Percentiles rank a stretch among this genome's conserved stretches.
phyloP scores from a whole-genome alignment of 1,140 invertebrate species.

The Drosophila insularis region DNA sequence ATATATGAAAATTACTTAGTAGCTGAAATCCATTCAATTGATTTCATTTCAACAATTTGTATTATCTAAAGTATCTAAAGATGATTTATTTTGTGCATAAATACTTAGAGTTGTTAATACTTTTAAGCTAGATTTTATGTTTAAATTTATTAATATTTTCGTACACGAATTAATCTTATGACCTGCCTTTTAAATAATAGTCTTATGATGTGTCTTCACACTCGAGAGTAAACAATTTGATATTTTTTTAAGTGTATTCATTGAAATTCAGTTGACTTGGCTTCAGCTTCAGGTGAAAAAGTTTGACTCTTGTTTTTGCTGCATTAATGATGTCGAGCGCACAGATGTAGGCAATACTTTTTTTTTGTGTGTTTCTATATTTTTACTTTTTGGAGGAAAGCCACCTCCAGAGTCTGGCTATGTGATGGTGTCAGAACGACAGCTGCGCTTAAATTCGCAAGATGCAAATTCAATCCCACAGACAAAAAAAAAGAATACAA shows the following conservation, averaged over 20 bases:
- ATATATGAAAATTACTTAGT: no score
- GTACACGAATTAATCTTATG: no score
- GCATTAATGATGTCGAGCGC: constrained; percentile 67
- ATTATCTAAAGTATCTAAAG: no score
- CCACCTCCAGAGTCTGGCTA: no score
- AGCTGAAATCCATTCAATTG: no score
- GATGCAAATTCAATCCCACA: constrained; percentile 36
- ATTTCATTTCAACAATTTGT: no score
- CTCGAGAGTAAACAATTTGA: neutral
- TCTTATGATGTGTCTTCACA: no score
- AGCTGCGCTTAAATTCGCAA: constrained; percentile 20
- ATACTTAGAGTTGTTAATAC: no score
- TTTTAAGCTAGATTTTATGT: no score
- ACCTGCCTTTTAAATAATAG: no score
- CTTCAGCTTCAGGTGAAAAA: constrained; percentile 23
- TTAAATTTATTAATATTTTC: no score
- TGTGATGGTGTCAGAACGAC: neutral
- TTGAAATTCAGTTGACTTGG: constrained; percentile 14
- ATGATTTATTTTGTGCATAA: no score
- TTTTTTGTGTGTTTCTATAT: constrained; percentile 33
- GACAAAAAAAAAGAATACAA: neutral
- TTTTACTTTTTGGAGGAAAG: constrained; percentile 9
- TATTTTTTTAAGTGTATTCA: neutral
- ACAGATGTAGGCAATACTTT: constrained; percentile 51
- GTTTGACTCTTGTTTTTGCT: constrained; percentile 36